Evolutionary conservation across 2,797 vertebrate genomes (phyloP).

Genomic region (Adrianichthys oophorus): DNA sequence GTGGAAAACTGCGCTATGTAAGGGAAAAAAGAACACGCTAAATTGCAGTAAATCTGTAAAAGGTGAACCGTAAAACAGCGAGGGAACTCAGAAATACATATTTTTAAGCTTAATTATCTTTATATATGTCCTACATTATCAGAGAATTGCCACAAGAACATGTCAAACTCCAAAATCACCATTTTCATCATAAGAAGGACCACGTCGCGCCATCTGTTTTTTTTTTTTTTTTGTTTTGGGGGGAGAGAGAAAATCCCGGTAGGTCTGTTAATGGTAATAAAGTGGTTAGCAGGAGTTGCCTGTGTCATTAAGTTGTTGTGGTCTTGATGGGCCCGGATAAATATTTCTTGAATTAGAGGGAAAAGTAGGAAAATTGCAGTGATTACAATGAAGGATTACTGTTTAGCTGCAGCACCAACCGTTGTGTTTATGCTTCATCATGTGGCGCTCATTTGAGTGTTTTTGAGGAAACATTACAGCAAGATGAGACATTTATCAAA

Average conservation of each 20-base stretch:
- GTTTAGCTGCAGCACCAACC: background rate
- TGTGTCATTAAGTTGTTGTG: constrained; percentile 28
- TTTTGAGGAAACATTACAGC: background rate
- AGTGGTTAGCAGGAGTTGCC: constrained; percentile 37
- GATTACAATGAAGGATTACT: background rate
- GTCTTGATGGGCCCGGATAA: constrained; percentile 10
- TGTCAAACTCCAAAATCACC: no score
- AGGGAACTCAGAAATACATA: no score
- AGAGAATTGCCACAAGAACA: no score
- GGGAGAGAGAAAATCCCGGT: constrained; percentile 25
- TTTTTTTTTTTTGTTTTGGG: constrained; percentile 26
- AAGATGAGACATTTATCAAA: no score
- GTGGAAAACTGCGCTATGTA: no score
- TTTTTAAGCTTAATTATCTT: no score
- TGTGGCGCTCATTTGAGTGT: background rate
- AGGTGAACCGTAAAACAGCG: no score
- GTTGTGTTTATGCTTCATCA: no score
- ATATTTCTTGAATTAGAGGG: constrained; percentile 23
- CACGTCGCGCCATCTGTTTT: constrained; percentile 48
- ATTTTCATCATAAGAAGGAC: constrained; percentile 14
- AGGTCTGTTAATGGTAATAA: constrained; percentile 39
- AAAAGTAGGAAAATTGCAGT: background rate
- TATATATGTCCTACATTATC: no score
- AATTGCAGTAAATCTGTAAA: no score
- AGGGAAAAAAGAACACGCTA: no score